Base-by-base conservation (phyloP, 2,113 vertebrate species). In the Apistogramma diplotaenia region DNA sequence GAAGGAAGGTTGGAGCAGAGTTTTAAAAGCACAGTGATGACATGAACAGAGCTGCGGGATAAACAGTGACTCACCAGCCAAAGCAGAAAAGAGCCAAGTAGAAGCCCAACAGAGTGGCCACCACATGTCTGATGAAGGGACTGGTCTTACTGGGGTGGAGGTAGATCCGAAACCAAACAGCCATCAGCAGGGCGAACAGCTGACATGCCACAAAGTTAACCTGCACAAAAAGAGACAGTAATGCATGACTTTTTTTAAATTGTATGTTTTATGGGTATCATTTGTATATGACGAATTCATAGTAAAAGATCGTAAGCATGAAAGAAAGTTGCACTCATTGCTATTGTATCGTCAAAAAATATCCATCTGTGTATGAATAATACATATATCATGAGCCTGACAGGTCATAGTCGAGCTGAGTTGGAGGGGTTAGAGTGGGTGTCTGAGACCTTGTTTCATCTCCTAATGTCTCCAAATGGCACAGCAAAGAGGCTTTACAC, bases 51-150 rank as follows among this genome's bases (percentile, higher is more conserved):
- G 33, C 7, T 40, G 82, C 3, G 18, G 49, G 71, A 59, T 43
- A 55, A 29, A 62, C 59, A 73, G 65, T 74, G 89, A 96, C 98
- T 98, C 95, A 99, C 98, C 98, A 99, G 95, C 98, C 98, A 87
- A 99, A 99, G 96, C 98, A 99, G 96, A 99, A 99, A 91, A 99
- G 96, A 89, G 97, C 97, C 95, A 99, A 95, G 93, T 99, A 99
- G 94, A 99, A 96, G 91, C 98, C 98, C 96, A 99, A 91, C 81
- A 99, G 96, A 5, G 97, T 99, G 80, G 98, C 98, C 84, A 99
- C 97, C 87, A 98, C 94, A 90, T 99, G 98, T 87, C 98, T 96
- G 94, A 99, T 94, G 91, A 97, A 98, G 13, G 97, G 96, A 92
- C 97, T 99, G 78, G 97, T 97, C 95, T 98, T 98, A 95, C 97